phyloP scores from a whole-genome alignment of 2,797 vertebrate genomes.

The Cossypha niveicapilla region DNA sequence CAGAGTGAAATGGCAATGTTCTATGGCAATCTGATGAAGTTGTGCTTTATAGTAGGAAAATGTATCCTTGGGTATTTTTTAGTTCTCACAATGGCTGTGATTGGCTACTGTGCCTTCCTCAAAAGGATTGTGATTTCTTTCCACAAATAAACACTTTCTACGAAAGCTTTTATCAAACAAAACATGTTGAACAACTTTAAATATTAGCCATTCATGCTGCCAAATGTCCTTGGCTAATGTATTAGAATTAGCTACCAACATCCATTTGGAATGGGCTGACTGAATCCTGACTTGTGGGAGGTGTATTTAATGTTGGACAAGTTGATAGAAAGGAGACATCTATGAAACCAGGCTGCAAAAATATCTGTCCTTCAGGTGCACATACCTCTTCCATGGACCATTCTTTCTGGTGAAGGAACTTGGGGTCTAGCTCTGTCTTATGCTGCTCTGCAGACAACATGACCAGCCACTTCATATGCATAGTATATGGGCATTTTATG shows the following conservation, averaged over 20 bases:
- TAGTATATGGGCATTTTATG: background rate
- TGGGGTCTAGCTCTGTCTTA: background rate
- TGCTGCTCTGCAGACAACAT: background rate
- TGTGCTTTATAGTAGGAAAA: background rate
- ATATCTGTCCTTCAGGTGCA: background rate
- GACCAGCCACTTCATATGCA: background rate
- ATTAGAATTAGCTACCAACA: background rate
- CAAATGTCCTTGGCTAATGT: background rate
- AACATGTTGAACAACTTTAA: background rate
- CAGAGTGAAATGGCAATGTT: background rate
- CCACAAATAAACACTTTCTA: background rate
- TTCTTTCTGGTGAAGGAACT: background rate
- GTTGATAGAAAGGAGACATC: background rate
- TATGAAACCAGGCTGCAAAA: background rate
- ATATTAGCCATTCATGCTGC: background rate
- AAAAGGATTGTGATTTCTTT: background rate
- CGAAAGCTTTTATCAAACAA: background rate
- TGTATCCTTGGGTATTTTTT: accelerated
- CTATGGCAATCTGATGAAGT: background rate
- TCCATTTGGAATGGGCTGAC: accelerated
- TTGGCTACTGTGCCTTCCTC: background rate
- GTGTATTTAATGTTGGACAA: background rate
- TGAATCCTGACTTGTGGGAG: background rate
- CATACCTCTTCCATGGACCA: background rate
- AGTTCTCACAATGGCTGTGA: background rate